Base-by-base conservation (phyloP, 2,888 invertebrate genomes). In the Orgyia antiqua region DNA sequence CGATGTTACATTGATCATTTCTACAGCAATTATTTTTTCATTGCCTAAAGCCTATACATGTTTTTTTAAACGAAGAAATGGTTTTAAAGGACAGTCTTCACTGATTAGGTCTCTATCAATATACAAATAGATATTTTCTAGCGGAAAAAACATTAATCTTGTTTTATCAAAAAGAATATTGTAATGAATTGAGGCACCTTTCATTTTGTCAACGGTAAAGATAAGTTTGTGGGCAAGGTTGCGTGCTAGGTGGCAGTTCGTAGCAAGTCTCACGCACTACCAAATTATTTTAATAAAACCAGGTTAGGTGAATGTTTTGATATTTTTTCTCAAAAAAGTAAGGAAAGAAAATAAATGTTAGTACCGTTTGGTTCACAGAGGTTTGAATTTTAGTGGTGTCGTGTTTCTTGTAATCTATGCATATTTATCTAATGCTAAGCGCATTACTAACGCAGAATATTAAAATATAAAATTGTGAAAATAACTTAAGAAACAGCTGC, bases 281-380 rank as follows among this genome's bases (percentile, higher is more conserved):
- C 60, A 82, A 83, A 84, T 82, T 74, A 82, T 83, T 83, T 80
- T 83, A 80, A 78, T 82, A 80, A 56, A 80, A 77, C 71, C 73
- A 75, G 79, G 70, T 72, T 73, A 75, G 69, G 68, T 72, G 64
- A 67, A 67, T 73, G 72, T 72, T 80, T 75, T 70, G 73, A 74
- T 68, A 62, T 67, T 48, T 59, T 61, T 55, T 56, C 40, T 43
- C 34, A 39, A 34, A 47, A 44, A 56, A 54, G n/a, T 45, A 27
- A 44, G 43, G 42, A 39, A 54, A 59, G 48, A 51, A n/a, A n/a
- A n/a, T n/a, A n/a, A n/a, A n/a, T n/a, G n/a, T n/a, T n/a, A n/a
- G n/a, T n/a, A n/a, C n/a, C n/a, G n/a, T n/a, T n/a, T n/a, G n/a
- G n/a, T n/a, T n/a, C n/a, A n/a, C n/a, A n/a, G n/a, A n/a, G n/a